A percentile compares a stretch with the other conserved stretches of the same genome.
phyloP scores from a whole-genome alignment of 2,888 invertebrate genomes.

The Scaptomyza flava region DNA sequence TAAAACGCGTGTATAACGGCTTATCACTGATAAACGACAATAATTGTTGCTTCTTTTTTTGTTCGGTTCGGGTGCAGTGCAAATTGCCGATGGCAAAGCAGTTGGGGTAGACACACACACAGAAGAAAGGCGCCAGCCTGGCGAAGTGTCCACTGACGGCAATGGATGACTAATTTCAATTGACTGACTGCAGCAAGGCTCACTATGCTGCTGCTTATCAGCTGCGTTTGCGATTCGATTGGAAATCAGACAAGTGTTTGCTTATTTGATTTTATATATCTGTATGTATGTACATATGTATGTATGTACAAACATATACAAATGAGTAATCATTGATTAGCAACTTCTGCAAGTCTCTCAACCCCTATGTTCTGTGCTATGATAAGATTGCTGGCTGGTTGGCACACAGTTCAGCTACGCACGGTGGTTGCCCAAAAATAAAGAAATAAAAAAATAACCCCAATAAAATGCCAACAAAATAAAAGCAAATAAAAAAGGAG shows the following conservation, averaged over 20 bases:
- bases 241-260: slow-evolving; percentile 75
- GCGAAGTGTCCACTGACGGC: slow-evolving; percentile 39
- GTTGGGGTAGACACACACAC: background rate
- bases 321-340: slow-evolving; percentile 72
- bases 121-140: slow-evolving; percentile 22
- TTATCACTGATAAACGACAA: slow-evolving; percentile 50
- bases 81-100: slow-evolving; percentile 10
- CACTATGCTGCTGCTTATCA: slow-evolving; percentile 56
- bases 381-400: slow-evolving; percentile 36
- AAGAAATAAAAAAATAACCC: background rate
- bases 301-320: background rate
- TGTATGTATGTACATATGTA: background rate
- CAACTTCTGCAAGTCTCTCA: slow-evolving; percentile 52
- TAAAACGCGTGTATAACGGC: slow-evolving; percentile 32
- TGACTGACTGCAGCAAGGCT: slow-evolving; percentile 46
- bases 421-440: slow-evolving; percentile 24
- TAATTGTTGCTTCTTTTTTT: slow-evolving; percentile 18
- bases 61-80: slow-evolving; percentile 19
- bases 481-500: slow-evolving; percentile 15
- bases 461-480: background rate
- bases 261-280: slow-evolving; percentile 26
- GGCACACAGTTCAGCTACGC: slow-evolving; percentile 18
- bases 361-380: slow-evolving; percentile 15
- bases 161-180: slow-evolving; percentile 46
- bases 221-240: slow-evolving; percentile 55